Evolutionary conservation across 2,797 vertebrate genomes (phyloP), one percentile per base, ranked within the genome.

Genomic region (Malurus splendens): DNA sequence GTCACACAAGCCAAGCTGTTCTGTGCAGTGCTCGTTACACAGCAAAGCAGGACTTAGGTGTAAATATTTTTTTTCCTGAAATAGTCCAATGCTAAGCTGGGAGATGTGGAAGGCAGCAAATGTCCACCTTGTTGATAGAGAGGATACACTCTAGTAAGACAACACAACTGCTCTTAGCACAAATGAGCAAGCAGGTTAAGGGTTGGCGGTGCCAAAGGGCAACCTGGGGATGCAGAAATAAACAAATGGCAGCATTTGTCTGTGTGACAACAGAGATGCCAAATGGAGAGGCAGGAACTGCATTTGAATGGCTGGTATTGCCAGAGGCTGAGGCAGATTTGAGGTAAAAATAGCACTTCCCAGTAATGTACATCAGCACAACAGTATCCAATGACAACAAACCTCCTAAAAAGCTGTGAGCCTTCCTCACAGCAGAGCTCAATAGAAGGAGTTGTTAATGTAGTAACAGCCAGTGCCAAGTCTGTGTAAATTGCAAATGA

Each of bases 331-430:
- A 83, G 82, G 87, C 85, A 78, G 89, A 79, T 42, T 67, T 56
- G 73, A 0, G 4, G 66, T 81, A 94, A 95, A 94, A 95, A 94
- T 91, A 95, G 93, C 86, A 62, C 61, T 87, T 91, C 67, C 80
- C 73, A 86, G 73, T 70, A 65, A 88, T 54, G 55, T 90, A 90
- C 86, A 85, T 90, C 73, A 82, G 85, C 75, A 56, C 87, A 4
- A 5, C 78, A 76, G 94, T 82, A 94, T 93, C 93, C 90, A 89
- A 33, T 86, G 87, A 92, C 94, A 93, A 93, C 90, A 88, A 70
- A 76, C 64, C 56, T 90, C 82, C 64, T 59, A 41, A 50, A 87
- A 93, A 89, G 54, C 72, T 36, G 74, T 92, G 80, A 0, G 4
- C 52, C 64, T 88, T 91, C 61, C 92, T 89, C 62, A 73, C 56